A percentile compares a stretch with the other conserved stretches of the same genome.
Conservation (phyloP, 2,888 invertebrate genomes). For the Odontomyia ornata region DNA sequence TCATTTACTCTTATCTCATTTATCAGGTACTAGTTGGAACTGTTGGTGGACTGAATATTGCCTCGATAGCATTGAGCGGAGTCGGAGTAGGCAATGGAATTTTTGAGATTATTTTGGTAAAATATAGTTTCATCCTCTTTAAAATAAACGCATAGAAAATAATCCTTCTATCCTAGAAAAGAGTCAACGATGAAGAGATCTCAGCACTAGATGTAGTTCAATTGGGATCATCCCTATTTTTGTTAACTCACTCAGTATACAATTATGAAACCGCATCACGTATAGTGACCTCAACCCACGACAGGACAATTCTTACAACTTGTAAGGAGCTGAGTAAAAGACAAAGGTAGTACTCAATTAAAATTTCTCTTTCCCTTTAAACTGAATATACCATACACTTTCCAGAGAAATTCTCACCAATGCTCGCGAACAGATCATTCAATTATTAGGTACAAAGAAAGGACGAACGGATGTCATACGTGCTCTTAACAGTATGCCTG, state of each 20-base stretch:
- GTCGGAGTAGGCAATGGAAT: constrained; percentile 57
- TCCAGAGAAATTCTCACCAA: background rate
- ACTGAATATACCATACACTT: too few species aligned
- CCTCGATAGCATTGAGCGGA: constrained; percentile 59
- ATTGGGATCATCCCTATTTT: constrained; percentile 58
- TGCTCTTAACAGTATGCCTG: constrained; percentile 34
- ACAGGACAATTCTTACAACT: background rate
- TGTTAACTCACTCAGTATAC: constrained; percentile 60
- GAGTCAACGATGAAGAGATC: constrained; percentile 56
- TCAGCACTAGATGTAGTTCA: constrained; percentile 56
- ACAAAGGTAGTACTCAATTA: constrained; percentile 4
- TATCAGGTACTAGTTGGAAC: constrained; percentile 51
- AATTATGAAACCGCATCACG: constrained; percentile 60
- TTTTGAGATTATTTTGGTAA: constrained; percentile 58
- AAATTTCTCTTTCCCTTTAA: background rate
- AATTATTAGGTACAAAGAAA: constrained; percentile 4
- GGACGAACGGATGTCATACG: constrained; percentile 37
- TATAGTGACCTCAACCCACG: constrained; percentile 52
- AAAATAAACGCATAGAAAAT: background rate
- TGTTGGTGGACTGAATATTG: constrained; percentile 59
- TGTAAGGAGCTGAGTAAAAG: background rate
- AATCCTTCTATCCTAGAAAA: constrained; percentile 54
- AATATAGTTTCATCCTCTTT: background rate
- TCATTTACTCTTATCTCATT: background rate
- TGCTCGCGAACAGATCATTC: constrained; percentile 16